phyloP scores from a whole-genome alignment of 2,888 invertebrate genomes.

The Apodemia duryi region DNA sequence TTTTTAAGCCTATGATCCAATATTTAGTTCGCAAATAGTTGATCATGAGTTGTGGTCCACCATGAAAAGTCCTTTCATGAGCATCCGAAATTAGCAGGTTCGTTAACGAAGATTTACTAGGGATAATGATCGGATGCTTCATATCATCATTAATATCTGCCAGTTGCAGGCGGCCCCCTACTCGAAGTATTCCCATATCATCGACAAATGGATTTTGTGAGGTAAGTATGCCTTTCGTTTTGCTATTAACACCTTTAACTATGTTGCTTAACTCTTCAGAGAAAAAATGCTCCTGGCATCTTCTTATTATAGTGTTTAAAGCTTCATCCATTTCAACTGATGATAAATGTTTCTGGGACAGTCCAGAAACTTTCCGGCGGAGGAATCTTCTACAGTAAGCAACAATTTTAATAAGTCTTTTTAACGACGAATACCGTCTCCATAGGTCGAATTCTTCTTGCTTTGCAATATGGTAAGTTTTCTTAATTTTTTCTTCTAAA shows the following conservation, averaged over 20 bases:
- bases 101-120: constrained; percentile 17
- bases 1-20: constrained; percentile 27
- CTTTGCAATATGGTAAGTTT: background rate
- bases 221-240: background rate
- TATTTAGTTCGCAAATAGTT: constrained; percentile 25
- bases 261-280: constrained; percentile 10
- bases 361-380: background rate
- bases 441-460: background rate
- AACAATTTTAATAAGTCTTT: constrained; percentile 24
- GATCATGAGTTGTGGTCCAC: constrained; percentile 31
- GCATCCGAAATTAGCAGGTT: constrained; percentile 31
- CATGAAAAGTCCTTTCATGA: constrained; percentile 32
- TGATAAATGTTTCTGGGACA: background rate
- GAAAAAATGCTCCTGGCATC: constrained; percentile 12
- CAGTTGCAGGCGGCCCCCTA: constrained; percentile 19
- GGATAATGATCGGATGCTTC: constrained; percentile 24
- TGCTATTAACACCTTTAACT: constrained; percentile 3
- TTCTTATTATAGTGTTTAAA: constrained; percentile 12
- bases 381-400: constrained; percentile 28
- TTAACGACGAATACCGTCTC: constrained; percentile 25
- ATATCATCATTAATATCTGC: constrained; percentile 10
- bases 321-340: constrained; percentile 11
- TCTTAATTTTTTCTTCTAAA: background rate
- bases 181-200: constrained; percentile 19
- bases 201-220: constrained; percentile 18